Conservation (phyloP, 2,113 vertebrate species). For the Brachyistius frenatus region DNA sequence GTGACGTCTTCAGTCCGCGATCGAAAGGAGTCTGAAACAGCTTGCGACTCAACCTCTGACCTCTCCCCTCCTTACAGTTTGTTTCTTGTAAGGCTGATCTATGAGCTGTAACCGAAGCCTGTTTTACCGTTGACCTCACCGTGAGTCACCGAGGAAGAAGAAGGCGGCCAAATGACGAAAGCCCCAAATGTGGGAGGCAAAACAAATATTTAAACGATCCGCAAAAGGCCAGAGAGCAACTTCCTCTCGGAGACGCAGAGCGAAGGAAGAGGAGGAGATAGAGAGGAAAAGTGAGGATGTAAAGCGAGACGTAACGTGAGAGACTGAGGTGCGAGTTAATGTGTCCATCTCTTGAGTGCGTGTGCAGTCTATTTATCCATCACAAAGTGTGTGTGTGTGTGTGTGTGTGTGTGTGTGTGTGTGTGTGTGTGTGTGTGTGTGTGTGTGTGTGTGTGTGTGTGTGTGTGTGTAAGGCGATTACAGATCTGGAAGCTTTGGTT, state of each 20-base stretch:
- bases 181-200: background rate
- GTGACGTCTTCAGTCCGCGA: no score
- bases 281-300: conserved; percentile 40
- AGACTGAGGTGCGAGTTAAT: conserved; percentile 82
- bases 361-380: conserved; percentile 68
- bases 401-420: conserved; percentile 55
- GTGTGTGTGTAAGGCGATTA: conserved; percentile 81
- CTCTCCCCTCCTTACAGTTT: background rate
- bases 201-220: conserved; percentile 25
- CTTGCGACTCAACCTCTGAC: conserved; percentile 14
- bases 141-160: background rate
- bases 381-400: conserved; percentile 24
- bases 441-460: conserved; percentile 44
- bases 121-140: conserved; percentile 10
- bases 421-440: conserved; percentile 48
- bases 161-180: background rate
- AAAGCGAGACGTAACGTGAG: conserved; percentile 73
- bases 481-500: conserved; percentile 87
- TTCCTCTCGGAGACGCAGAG: conserved; percentile 12
- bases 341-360: conserved; percentile 79
- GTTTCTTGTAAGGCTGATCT: conserved; percentile 5
- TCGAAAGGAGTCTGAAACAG: no score
- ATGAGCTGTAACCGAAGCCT: background rate
- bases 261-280: conserved; percentile 2
- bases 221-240: conserved; percentile 17